These are phyloP conservation scores for Zaprionus obscuricornis DNA, from an alignment of 2,888 invertebrate genomes.

Conservation along the genomic window DNA sequence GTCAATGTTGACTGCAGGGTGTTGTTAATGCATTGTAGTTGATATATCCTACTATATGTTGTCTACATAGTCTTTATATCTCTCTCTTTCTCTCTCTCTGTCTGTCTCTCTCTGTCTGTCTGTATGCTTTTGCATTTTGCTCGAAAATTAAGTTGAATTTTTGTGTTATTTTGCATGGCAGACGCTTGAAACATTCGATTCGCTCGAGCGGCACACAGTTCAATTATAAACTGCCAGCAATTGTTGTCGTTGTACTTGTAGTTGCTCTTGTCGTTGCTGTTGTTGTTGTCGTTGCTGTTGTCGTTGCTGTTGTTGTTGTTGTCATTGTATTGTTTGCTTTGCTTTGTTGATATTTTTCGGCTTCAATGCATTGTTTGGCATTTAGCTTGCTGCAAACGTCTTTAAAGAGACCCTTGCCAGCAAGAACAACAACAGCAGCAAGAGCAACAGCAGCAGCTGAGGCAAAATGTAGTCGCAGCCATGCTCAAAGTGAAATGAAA, in stretches of 20 bases:
- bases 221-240: slow-evolving; percentile 66
- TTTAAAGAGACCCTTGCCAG: slow-evolving; percentile 34
- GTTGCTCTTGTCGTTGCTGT: slow-evolving; percentile 14
- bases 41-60: too few species aligned
- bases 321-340: slow-evolving; percentile 39
- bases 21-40: slow-evolving; percentile 35
- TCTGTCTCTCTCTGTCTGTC: slow-evolving; percentile 8
- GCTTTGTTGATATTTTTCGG: slow-evolving; percentile 39
- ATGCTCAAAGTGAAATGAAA: slow-evolving; percentile 61
- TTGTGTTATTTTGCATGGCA: slow-evolving; percentile 53
- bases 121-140: slow-evolving; percentile 40
- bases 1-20: slow-evolving; percentile 25
- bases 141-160: slow-evolving; percentile 68
- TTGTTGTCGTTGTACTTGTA: slow-evolving; percentile 15
- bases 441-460: too few species aligned
- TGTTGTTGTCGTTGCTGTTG: slow-evolving; percentile 31
- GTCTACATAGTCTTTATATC: too few species aligned
- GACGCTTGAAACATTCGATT: slow-evolving; percentile 51
- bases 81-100: not conserved
- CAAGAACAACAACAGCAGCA: too few species aligned
- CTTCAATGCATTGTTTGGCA: slow-evolving; percentile 39
- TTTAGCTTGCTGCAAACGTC: slow-evolving; percentile 5
- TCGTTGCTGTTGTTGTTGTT: slow-evolving; percentile 23
- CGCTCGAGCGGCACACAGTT: slow-evolving; percentile 68
- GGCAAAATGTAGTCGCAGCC: too few species aligned